A percentile compares a stretch with the other conserved stretches of the same genome.
These are phyloP conservation scores for cattle (Bos taurus) DNA, from an alignment of 2,113 vertebrate genomes.

Conservation along the genomic window DNA sequence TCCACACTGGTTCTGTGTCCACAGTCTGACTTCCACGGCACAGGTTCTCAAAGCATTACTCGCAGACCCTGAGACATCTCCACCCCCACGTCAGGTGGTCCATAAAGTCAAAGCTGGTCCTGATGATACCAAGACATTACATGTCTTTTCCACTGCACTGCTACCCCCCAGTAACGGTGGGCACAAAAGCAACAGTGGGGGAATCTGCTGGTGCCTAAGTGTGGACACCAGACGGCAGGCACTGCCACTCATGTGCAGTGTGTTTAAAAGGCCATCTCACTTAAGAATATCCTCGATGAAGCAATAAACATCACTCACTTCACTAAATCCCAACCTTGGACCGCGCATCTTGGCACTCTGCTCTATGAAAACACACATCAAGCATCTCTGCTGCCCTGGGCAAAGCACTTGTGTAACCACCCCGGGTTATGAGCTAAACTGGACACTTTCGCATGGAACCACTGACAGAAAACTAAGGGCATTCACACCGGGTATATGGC, in stretches of 20 bases:
- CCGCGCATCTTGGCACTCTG: too few relatives aligned
- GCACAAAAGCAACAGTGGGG: not conserved
- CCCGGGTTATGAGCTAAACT: not conserved
- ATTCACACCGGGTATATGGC: not conserved
- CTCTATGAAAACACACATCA: accelerated
- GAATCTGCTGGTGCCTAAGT: accelerated
- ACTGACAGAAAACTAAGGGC: not conserved
- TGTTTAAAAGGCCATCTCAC: not conserved
- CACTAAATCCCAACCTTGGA: not conserved
- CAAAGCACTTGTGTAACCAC: too few relatives aligned
- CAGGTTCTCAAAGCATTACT: not conserved
- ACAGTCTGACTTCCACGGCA: not conserved
- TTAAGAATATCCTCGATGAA: not conserved
- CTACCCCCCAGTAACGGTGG: accelerated
- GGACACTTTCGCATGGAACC: not conserved
- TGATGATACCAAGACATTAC: accelerated
- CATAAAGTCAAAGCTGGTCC: not conserved
- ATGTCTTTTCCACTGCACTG: accelerated
- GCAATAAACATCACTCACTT: not conserved
- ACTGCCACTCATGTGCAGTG: not conserved
- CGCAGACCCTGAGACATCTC: accelerated
- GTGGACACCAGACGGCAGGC: not conserved
- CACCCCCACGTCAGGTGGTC: not conserved
- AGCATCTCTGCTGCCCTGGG: not conserved
- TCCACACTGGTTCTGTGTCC: not conserved